Evolutionary conservation across 1,140 invertebrate species (phyloP).

Genomic region (Sycophila sp.): DNA sequence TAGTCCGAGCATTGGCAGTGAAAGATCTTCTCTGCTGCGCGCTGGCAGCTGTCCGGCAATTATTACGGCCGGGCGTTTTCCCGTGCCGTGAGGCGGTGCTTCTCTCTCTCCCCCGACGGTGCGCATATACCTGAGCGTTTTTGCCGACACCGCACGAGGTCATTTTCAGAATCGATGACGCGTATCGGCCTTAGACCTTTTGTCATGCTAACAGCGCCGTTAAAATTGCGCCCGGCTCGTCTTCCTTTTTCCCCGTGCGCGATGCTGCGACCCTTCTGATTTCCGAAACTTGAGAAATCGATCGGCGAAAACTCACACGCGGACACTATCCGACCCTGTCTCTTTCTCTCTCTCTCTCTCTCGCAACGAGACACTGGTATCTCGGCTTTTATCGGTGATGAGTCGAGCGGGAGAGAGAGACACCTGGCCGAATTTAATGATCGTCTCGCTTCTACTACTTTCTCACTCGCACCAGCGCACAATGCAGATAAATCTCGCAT

Average conservation of each 20-base stretch:
- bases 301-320: too few relatives aligned
- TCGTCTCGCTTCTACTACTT: conserved; percentile 1
- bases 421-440: conserved; percentile 39
- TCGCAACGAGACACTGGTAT: too few relatives aligned
- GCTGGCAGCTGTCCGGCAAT: conserved; percentile 50
- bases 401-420: conserved; percentile 1
- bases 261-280: neutral
- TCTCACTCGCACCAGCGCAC: neutral
- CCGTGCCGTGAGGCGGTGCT: too few relatives aligned
- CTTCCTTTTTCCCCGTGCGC: neutral
- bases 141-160: conserved; percentile 43
- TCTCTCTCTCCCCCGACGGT: neutral
- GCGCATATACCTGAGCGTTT: conserved; percentile 34
- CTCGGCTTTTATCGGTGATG: conserved; percentile 13
- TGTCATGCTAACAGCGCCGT: conserved; percentile 49
- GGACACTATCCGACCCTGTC: too few relatives aligned
- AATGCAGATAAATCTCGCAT: conserved; percentile 36
- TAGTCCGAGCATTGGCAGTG: neutral
- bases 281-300: conserved; percentile 1
- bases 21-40: neutral
- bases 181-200: conserved; percentile 49
- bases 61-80: too few relatives aligned
- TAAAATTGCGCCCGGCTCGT: neutral
- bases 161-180: conserved; percentile 54
- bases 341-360: too few relatives aligned